Evolutionary conservation across 2,113 vertebrate species (phyloP).

Genomic region (Rattus norvegicus): DNA sequence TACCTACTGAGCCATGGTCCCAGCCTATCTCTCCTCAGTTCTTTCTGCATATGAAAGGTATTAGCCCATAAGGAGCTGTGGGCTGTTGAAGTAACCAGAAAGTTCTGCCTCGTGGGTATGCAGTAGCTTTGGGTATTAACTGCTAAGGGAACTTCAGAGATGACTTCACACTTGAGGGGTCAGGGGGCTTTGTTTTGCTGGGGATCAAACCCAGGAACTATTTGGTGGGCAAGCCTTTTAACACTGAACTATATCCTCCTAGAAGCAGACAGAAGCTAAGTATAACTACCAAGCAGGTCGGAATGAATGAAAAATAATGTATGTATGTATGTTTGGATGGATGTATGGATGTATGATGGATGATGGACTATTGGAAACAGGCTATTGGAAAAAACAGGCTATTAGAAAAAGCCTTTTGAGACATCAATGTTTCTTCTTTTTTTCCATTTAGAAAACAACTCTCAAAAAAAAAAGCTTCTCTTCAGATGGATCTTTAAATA

Average conservation of each 20-base stretch:
- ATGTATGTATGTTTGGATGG: no score
- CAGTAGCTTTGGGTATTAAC: not conserved
- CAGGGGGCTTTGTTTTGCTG: not conserved
- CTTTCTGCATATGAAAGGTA: not conserved
- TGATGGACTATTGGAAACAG: no score
- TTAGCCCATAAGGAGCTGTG: not conserved
- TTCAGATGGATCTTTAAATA: not conserved
- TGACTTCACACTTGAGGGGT: not conserved
- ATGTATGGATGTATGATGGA: no score
- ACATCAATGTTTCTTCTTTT: not conserved
- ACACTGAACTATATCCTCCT: not conserved
- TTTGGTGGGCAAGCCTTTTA: not conserved
- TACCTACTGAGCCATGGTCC: not conserved
- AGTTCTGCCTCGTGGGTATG: not conserved
- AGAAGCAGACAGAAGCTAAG: not conserved
- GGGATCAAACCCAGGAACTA: not conserved
- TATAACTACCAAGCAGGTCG: not conserved
- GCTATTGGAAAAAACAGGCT: not conserved
- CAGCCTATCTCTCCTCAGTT: not conserved
- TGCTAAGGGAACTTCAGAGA: not conserved
- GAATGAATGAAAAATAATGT: not conserved
- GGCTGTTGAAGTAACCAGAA: no score
- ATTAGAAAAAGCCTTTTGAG: not conserved
- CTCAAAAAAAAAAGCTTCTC: not conserved
- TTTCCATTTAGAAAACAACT: conserved; percentile 34